Conservation (phyloP, 2,113 vertebrate genomes). For the Calcarius ornatus region DNA sequence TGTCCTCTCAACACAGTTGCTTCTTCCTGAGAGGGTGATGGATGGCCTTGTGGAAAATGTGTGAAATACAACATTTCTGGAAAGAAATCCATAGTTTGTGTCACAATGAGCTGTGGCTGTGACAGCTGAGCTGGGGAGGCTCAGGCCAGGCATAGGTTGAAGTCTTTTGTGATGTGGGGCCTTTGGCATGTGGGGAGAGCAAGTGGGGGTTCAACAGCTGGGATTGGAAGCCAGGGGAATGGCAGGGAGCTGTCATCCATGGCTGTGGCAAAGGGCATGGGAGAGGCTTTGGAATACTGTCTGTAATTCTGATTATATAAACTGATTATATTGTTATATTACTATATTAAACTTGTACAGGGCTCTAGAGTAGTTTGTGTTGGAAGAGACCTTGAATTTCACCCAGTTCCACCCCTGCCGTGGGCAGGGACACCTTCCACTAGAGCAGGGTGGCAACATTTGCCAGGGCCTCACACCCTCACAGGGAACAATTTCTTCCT, state of each 20-base stretch:
- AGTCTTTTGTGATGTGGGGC: conserved; percentile 26
- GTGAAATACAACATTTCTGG: neutral
- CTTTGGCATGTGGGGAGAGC: conserved; percentile 56
- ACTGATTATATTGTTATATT: neutral
- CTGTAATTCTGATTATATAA: neutral
- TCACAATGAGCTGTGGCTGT: neutral
- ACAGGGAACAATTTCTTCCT: neutral
- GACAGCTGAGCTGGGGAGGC: conserved; percentile 60
- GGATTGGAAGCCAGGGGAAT: neutral
- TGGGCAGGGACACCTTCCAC: neutral
- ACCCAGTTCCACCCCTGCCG: neutral
- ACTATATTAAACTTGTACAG: neutral
- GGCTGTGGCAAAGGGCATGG: neutral
- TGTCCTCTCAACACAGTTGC: neutral
- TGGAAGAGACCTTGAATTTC: neutral
- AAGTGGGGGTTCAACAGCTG: conserved; percentile 62
- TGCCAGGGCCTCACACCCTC: neutral
- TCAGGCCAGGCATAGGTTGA: neutral
- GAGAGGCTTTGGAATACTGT: neutral
- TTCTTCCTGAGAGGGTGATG: neutral
- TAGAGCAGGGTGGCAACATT: rapidly evolving
- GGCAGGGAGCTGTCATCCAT: neutral
- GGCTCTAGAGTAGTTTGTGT: neutral
- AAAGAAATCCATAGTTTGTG: neutral
- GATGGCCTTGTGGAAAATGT: neutral